Evolutionary conservation across 2,888 invertebrate genomes (phyloP).

Genomic region (Ectemnius cavifrons): DNA sequence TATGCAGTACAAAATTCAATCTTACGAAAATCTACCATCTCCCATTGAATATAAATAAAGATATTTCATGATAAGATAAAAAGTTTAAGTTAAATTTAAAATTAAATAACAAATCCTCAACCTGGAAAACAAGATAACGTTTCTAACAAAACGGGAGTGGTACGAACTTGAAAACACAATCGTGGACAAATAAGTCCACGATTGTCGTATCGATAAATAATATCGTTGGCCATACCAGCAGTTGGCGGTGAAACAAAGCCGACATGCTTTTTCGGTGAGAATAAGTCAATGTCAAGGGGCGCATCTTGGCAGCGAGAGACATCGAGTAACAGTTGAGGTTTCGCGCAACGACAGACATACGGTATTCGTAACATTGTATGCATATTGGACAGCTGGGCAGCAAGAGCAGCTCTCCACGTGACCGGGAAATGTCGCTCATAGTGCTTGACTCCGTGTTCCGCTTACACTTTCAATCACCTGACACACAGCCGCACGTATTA

Average conservation of each 20-base stretch:
- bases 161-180: too few species aligned
- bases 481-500: conserved; percentile 34
- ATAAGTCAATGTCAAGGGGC: conserved; percentile 45
- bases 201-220: too few species aligned
- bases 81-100: too few species aligned
- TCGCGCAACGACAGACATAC: conserved; percentile 60
- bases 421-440: conserved; percentile 57
- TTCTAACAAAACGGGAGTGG: too few species aligned
- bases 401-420: conserved; percentile 50
- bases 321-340: conserved; percentile 33
- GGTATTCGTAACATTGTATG: conserved; percentile 72
- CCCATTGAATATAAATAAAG: too few species aligned
- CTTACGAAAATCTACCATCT: too few species aligned
- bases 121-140: too few species aligned
- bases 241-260: not conserved
- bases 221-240: too few species aligned
- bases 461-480: conserved; percentile 46
- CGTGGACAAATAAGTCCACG: too few species aligned
- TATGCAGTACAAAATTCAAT: too few species aligned
- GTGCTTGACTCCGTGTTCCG: conserved; percentile 44
- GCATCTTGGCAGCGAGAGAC: conserved; percentile 43
- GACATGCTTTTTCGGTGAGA: not conserved
- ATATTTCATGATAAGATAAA: too few species aligned
- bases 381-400: conserved; percentile 74
- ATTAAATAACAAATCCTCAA: too few species aligned